Base-by-base conservation (phyloP, 2,113 vertebrate genomes). In the Eurypyga helias region DNA sequence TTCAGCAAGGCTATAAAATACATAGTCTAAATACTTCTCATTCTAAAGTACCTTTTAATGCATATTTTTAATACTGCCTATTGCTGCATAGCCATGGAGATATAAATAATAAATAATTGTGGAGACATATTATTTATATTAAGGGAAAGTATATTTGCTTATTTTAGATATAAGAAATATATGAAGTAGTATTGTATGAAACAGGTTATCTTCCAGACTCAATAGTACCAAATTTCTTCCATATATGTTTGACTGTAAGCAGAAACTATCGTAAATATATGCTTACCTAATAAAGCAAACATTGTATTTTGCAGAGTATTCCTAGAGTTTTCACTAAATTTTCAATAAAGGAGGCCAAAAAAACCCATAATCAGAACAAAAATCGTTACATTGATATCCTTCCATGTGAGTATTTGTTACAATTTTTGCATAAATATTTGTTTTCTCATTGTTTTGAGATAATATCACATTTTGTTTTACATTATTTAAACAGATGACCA, bases 311-410 rank as follows among this genome's bases (percentile, higher is more conserved):
- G 41, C 97, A 99, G 99, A 99, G 99, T 93, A 99, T 99, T 91
- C 99, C 99, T 20, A 98, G 99, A 48, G 98, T 99, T 84, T 99
- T 99, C 96, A 98, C 98, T 36, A 98, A 99, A 93, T 99, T 98
- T 97, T 17, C 98, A 2, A 98, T 99, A 96, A 99, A 99, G 97
- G 99, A 99, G 67, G 99, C 99, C 66, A 99, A 99, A 70, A 99
- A 99, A 85, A 2, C 89, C n/a, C 98, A 91, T 86, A 99, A 99
- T 70, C 97, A 98, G 94, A 93, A 97, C 80, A 99, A 99, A 98
- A 99, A 99, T 91, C 99, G 99, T 51, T 99, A 99, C 9, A 98
- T 99, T 33, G 99, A 99, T 97, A 99, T 99, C 91, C 98, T 99
- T 65, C 99, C 99, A 31, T 99, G 99, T 99, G 93, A 99, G 98